These are phyloP conservation scores for Axea sp. DNA, from an alignment of 2,888 invertebrate species.

Conservation along the genomic window DNA sequence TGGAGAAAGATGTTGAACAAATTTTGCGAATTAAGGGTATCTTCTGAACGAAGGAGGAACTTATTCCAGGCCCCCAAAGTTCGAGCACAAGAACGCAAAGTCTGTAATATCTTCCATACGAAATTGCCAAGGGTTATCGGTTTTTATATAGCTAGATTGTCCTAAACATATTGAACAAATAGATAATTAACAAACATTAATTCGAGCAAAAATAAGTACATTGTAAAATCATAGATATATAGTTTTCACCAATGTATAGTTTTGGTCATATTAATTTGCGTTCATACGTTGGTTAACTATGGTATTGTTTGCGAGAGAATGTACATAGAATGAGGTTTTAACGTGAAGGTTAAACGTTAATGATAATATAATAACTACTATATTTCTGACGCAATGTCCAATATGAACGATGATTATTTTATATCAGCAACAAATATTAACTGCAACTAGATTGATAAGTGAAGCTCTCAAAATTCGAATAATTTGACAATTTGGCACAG, in stretches of 20 bases:
- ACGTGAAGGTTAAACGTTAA: conserved; percentile 45
- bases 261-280: conserved; percentile 26
- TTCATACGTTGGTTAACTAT: conserved; percentile 25
- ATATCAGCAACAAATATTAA: conserved; percentile 37
- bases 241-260: conserved; percentile 31
- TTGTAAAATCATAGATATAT: conserved; percentile 26
- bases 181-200: conserved; percentile 29
- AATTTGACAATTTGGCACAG: conserved; percentile 17
- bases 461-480: conserved; percentile 34
- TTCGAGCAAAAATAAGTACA: conserved; percentile 11
- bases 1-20: conserved; percentile 26
- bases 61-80: conserved; percentile 42
- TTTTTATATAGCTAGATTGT: conserved; percentile 48
- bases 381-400: conserved; percentile 42
- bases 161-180: conserved; percentile 35
- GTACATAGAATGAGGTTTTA: conserved; percentile 51
- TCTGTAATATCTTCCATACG: conserved; percentile 57
- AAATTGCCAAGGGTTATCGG: conserved; percentile 46
- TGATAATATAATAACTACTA: conserved; percentile 37
- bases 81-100: conserved; percentile 48
- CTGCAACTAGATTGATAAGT: conserved; percentile 36
- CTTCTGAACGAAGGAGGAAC: conserved; percentile 28
- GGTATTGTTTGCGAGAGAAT: conserved; percentile 36
- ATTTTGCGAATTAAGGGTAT: conserved; percentile 8
- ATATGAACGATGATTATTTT: conserved; percentile 37